Percentiles rank a stretch among this genome's conserved stretches.
Conservation (phyloP, 2,797 vertebrate species). For the Myotis findleyi region DNA sequence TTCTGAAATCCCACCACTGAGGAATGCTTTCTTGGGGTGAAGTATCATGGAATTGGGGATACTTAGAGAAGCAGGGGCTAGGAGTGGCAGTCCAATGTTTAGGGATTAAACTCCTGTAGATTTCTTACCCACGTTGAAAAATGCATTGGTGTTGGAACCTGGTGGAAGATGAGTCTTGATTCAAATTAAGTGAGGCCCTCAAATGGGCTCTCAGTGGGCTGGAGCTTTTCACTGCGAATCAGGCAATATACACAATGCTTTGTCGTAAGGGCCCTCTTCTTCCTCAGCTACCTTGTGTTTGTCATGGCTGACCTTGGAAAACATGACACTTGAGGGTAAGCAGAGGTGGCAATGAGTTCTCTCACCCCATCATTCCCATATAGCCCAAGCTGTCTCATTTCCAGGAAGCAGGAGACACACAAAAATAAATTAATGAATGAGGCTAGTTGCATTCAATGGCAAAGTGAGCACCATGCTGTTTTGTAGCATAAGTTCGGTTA, state of each 20-base stretch:
- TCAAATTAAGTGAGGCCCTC: not conserved
- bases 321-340: not conserved
- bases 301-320: not conserved
- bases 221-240: not conserved
- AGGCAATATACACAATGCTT: too few relatives aligned
- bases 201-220: not conserved
- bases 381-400: not conserved
- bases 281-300: not conserved
- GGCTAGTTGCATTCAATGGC: not conserved
- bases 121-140: not conserved
- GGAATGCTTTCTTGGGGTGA: not conserved
- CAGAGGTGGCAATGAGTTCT: not conserved
- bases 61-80: not conserved
- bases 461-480: slow-evolving; percentile 40
- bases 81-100: not conserved
- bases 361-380: rapidly evolving
- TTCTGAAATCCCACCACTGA: not conserved
- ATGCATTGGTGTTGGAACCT: not conserved
- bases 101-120: not conserved
- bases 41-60: too few relatives aligned
- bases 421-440: slow-evolving; percentile 62
- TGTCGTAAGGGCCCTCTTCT: not conserved
- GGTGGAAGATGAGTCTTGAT: not conserved
- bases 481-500: not conserved
- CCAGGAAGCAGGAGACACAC: slow-evolving; percentile 11